phyloP scores from a whole-genome alignment of 37 sponge, comb jelly and placozoan species.

The Spongia lamella region DNA sequence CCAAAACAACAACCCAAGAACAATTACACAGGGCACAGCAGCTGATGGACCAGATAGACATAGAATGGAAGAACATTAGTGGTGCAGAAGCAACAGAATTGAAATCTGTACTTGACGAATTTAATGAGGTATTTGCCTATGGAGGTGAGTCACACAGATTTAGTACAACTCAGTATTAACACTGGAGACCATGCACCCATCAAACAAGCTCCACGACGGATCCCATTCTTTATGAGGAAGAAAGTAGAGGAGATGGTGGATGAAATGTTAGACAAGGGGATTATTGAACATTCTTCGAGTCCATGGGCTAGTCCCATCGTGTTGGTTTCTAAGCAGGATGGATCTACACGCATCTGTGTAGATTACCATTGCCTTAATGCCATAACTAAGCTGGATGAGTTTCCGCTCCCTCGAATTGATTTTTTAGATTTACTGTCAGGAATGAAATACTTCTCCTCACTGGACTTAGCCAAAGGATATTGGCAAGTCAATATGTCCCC shows the following conservation, averaged over 20 bases:
- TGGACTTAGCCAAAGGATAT: conserved; percentile 66
- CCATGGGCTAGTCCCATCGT: conserved; percentile 73
- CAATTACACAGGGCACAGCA: too few species aligned
- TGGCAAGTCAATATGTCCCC: conserved; percentile 58
- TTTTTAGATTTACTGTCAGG: conserved; percentile 27
- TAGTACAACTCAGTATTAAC: conserved; percentile 38
- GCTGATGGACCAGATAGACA: too few species aligned
- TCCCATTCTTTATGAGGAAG: conserved; percentile 22
- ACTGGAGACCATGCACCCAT: conserved; percentile 57
- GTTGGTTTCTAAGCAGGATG: conserved; percentile 60
- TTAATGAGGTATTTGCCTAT: conserved; percentile 40
- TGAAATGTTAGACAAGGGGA: conserved; percentile 27
- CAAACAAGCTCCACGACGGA: conserved; percentile 37
- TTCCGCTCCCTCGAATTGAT: conserved; percentile 58
- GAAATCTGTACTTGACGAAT: background rate
- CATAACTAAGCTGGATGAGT: conserved; percentile 52
- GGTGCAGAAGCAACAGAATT: too few species aligned
- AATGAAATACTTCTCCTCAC: conserved; percentile 32
- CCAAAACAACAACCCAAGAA: too few species aligned
- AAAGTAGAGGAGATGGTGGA: conserved; percentile 29
- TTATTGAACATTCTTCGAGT: conserved; percentile 40
- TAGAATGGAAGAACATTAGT: too few species aligned
- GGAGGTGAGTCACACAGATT: conserved; percentile 16
- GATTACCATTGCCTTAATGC: conserved; percentile 53
- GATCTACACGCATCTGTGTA: conserved; percentile 44